Evolutionary conservation across 1,140 invertebrate species (phyloP).

Genomic region (Trachymyrmex cornetzi): DNA sequence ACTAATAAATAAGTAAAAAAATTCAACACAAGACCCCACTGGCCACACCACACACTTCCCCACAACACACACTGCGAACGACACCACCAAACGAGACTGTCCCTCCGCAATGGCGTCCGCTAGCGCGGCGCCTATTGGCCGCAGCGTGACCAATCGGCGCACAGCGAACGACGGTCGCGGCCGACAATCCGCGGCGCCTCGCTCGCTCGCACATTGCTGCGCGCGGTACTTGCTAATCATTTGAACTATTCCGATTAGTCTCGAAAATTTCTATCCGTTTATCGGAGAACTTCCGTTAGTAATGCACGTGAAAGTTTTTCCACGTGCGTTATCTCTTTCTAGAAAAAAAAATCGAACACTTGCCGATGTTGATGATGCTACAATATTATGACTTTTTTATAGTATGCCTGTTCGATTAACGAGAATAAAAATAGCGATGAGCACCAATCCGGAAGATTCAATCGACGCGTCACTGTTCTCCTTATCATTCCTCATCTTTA

Average conservation of each 20-base stretch:
- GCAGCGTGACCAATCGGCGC: conserved; percentile 65
- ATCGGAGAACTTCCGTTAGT: neutral
- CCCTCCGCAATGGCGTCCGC: conserved; percentile 80
- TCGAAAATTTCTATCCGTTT: neutral
- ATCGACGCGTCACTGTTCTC: neutral
- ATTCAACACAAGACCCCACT: conserved; percentile 84
- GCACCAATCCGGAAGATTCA: neutral
- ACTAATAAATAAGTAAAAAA: conserved; percentile 85
- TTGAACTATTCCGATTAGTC: neutral
- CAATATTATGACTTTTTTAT: neutral
- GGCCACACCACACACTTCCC: conserved; percentile 84
- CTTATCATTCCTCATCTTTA: conserved; percentile 6
- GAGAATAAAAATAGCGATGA: conserved; percentile 36
- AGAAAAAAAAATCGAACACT: neutral
- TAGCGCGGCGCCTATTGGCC: conserved; percentile 70
- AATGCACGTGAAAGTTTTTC: neutral
- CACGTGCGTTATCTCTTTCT: neutral
- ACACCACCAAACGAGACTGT: conserved; percentile 65
- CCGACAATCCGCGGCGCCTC: neutral
- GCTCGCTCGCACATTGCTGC: neutral
- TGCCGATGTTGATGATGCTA: neutral
- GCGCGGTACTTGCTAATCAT: neutral
- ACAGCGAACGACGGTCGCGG: neutral
- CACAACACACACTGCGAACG: conserved; percentile 81
- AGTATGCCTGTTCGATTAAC: neutral